Base-by-base conservation (phyloP, 2,888 invertebrate species). In the Volucella inflata region DNA sequence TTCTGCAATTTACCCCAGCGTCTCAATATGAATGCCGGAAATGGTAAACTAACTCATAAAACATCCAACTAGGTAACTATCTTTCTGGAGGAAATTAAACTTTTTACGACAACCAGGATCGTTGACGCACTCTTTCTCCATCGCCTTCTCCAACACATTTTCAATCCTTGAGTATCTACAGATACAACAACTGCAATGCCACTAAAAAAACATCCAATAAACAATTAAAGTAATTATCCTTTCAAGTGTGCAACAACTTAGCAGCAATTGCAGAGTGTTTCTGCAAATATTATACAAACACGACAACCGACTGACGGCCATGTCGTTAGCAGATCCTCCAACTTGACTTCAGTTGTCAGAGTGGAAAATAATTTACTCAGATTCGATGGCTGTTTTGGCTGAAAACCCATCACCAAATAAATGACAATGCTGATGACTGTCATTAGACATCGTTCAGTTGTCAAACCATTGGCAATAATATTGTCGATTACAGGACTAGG, bases 381-480 rank as follows among this genome's bases (percentile, higher is more conserved):
- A 46, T 30, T 21, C 11, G 44, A 11, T 4, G 55, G 8, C n/a
- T 14, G 30, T 11, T 11, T 53, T 38, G 16, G 12, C 16, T 38
- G 11, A 44, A 11, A 44, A 3, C 57, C 38, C 46, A 12, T 46
- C 12, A 38, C 50, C 44, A 70, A 70, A 38, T 44, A 42, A 62
- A 51, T 30, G 44, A 60, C 57, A 53, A 67, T 60, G 59, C 65
- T 62, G 83, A 79, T 79, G 70, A n/a, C 83, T 79, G 83, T 70
- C 83, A 79, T 84, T 84, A 84, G 79, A 44, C 74, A 64, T 84
- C 83, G 83, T 84, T 84, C 65, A 75, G 74, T 79, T 84, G 83
- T 84, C 83, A 84, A 84, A 70, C 57, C 55, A 59, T 75, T 79
- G 74, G 74, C 59, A 84, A 74, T 70, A 65, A 79, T 70, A 75